Evolutionary conservation across 1,140 invertebrate species (phyloP).

Genomic region (Centruroides sculpturatus): DNA sequence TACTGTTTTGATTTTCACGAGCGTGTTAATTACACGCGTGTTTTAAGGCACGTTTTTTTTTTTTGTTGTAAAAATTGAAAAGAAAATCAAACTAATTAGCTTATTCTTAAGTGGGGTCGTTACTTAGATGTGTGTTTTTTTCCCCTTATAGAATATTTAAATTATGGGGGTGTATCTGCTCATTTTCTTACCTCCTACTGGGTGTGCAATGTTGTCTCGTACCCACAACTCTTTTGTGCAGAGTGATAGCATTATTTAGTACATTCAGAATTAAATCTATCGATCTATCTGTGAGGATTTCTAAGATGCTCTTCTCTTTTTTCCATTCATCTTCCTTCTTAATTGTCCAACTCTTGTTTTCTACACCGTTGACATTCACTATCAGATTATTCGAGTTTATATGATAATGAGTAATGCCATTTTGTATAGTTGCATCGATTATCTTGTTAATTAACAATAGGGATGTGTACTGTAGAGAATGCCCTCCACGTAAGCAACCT

Average conservation of each 20-base stretch:
- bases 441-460: conserved; percentile 43
- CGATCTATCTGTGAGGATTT: conserved; percentile 1
- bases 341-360: neutral
- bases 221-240: conserved; percentile 49
- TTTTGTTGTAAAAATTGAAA: neutral
- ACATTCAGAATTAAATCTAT: conserved; percentile 38
- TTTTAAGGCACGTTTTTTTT: no score
- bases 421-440: conserved; percentile 36
- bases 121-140: neutral
- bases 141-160: neutral
- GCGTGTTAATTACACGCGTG: no score
- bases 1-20: no score
- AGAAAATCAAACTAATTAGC: neutral
- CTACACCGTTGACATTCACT: neutral
- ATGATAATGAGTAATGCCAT: conserved; percentile 10
- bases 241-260: conserved; percentile 49
- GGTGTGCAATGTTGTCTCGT: conserved; percentile 44
- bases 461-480: conserved; percentile 43
- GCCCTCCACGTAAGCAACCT: conserved; percentile 38
- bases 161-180: neutral
- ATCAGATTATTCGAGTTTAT: neutral
- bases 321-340: neutral
- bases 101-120: neutral
- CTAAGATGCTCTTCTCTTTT: neutral
- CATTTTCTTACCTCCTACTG: conserved; percentile 23